phyloP scores from a whole-genome alignment of 2,888 invertebrate genomes.

The Andricus quercusramuli region DNA sequence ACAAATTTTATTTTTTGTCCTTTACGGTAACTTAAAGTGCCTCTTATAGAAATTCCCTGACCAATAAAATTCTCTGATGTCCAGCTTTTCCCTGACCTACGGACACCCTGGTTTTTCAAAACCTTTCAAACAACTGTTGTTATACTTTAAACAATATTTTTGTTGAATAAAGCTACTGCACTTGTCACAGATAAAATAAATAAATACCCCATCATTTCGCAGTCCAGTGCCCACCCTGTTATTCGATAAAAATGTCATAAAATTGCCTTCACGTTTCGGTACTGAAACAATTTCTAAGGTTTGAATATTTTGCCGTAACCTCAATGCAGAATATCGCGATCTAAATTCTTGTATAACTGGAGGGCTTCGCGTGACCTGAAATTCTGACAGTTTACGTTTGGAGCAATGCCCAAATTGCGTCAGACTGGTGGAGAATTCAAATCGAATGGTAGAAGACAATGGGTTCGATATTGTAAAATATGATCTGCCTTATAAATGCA shows the following conservation, averaged over 20 bases:
- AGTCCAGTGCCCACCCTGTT: too few relatives aligned
- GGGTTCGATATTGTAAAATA: conserved; percentile 17
- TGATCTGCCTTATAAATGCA: conserved; percentile 13
- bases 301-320: neutral
- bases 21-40: too few relatives aligned
- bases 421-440: conserved; percentile 16
- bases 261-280: neutral
- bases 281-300: neutral
- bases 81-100: too few relatives aligned
- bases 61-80: too few relatives aligned
- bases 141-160: too few relatives aligned
- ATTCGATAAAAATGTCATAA: neutral
- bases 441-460: neutral
- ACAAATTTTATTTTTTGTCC: too few relatives aligned
- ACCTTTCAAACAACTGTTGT: neutral
- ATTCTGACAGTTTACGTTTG: conserved; percentile 30
- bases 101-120: neutral
- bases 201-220: too few relatives aligned
- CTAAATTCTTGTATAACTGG: conserved; percentile 26
- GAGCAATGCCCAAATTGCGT: conserved; percentile 33
- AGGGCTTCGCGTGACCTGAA: conserved; percentile 36
- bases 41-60: too few relatives aligned
- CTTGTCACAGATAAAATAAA: too few relatives aligned
- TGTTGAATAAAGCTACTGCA: too few relatives aligned
- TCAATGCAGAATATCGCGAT: neutral